A percentile compares a stretch with the other conserved stretches of the same genome.
These are phyloP conservation scores for Ctenicera cuprea DNA, from an alignment of 2,888 invertebrate species.

Conservation along the genomic window DNA sequence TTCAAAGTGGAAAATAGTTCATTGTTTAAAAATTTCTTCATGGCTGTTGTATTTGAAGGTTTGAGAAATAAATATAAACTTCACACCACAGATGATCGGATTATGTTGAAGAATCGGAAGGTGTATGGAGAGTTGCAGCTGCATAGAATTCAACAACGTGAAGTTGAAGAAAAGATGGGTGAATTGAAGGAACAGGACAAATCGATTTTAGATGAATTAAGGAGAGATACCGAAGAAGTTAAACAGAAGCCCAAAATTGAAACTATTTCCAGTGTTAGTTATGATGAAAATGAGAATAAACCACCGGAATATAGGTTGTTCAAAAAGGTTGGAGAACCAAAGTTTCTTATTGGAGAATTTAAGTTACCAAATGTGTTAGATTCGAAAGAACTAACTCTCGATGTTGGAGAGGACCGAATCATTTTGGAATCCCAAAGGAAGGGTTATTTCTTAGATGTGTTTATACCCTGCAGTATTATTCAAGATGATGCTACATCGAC, in stretches of 20 bases:
- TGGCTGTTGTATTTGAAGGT: constrained; percentile 87
- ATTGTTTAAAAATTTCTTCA: constrained; percentile 86
- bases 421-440: constrained; percentile 79
- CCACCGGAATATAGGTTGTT: constrained; percentile 78
- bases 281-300: constrained; percentile 63
- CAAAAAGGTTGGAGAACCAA: constrained; percentile 75
- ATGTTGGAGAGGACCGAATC: constrained; percentile 86
- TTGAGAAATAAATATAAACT: constrained; percentile 86
- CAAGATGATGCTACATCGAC: constrained; percentile 74
- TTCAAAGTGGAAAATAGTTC: constrained; percentile 82
- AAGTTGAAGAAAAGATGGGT: constrained; percentile 73
- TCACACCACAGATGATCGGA: constrained; percentile 79
- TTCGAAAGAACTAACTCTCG: constrained; percentile 79
- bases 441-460: constrained; percentile 81
- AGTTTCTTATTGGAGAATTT: constrained; percentile 78
- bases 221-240: constrained; percentile 58
- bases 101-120: constrained; percentile 83
- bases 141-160: constrained; percentile 84
- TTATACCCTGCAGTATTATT: constrained; percentile 80
- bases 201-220: constrained; percentile 79
- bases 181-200: constrained; percentile 54
- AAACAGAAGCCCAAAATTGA: constrained; percentile 65
- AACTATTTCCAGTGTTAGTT: constrained; percentile 62
- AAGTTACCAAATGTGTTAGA: constrained; percentile 77
- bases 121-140: constrained; percentile 83